A percentile compares a stretch with the other conserved stretches of the same genome.
Evolutionary conservation across 2,797 vertebrate genomes (phyloP).

Genomic region (Poliocrania exsul): DNA sequence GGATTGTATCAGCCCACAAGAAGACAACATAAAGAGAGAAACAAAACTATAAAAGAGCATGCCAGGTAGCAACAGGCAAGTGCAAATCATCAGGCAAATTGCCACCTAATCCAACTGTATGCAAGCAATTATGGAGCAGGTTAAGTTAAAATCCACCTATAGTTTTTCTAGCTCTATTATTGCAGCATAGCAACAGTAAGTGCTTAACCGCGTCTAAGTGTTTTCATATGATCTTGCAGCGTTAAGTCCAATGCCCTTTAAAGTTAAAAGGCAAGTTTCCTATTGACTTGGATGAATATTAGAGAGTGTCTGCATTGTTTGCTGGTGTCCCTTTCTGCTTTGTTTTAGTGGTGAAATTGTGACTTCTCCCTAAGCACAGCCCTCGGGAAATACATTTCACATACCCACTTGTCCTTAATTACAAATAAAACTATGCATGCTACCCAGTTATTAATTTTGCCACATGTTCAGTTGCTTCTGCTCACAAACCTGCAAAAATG

Average conservation of each 20-base stretch:
- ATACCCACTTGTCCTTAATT: slow-evolving; percentile 43
- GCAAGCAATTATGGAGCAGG: background rate
- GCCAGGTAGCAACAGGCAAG: background rate
- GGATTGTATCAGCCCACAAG: background rate
- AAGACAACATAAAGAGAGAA: background rate
- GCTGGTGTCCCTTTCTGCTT: background rate
- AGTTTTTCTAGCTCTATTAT: background rate
- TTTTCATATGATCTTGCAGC: background rate
- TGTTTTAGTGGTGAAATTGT: slow-evolving; percentile 13
- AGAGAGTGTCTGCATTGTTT: background rate
- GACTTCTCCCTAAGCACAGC: background rate
- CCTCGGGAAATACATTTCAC: slow-evolving; percentile 33
- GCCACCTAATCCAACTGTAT: background rate
- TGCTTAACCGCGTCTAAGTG: background rate
- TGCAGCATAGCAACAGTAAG: background rate
- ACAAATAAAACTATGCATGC: slow-evolving; percentile 15
- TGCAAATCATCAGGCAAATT: background rate
- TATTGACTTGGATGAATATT: background rate
- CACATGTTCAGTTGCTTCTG: slow-evolving; percentile 20
- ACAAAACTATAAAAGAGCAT: background rate
- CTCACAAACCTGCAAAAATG: background rate
- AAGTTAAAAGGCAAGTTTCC: slow-evolving; percentile 24
- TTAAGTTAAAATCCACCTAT: slow-evolving; percentile 7
- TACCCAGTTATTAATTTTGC: slow-evolving; percentile 22
- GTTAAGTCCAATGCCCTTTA: background rate